phyloP scores from a whole-genome alignment of 2,888 invertebrate genomes.

The Druceiella hillmani region DNA sequence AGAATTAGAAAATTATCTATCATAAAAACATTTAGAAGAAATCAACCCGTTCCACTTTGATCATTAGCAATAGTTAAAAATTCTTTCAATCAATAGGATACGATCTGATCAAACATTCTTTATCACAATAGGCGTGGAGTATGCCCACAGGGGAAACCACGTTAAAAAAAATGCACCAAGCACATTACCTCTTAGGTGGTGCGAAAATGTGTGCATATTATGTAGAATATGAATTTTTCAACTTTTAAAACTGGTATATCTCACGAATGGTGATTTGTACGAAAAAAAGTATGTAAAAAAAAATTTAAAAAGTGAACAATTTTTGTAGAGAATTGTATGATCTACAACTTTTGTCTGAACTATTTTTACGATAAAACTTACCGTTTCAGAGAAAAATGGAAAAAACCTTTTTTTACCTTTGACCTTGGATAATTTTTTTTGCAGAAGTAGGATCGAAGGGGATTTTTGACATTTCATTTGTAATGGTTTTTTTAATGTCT shows the following conservation, averaged over 20 bases:
- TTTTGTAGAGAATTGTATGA: slow-evolving; percentile 18
- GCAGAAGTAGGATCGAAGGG: slow-evolving; percentile 5
- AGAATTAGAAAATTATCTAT: slow-evolving; percentile 2
- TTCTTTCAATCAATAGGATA: slow-evolving; percentile 8
- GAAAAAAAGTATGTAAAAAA: slow-evolving; percentile 15
- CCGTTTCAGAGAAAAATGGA: slow-evolving; percentile 18
- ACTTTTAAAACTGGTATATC: slow-evolving; percentile 16
- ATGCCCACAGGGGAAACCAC: slow-evolving; percentile 12
- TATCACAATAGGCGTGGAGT: slow-evolving; percentile 11
- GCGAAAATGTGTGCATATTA: slow-evolving; percentile 18
- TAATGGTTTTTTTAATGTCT: slow-evolving; percentile 4
- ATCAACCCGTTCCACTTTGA: slow-evolving; percentile 9
- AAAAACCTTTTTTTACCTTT: slow-evolving; percentile 17
- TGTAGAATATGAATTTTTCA: slow-evolving; percentile 14
- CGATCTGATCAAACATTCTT: slow-evolving; percentile 9
- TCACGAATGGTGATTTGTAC: slow-evolving; percentile 15
- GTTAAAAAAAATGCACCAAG: slow-evolving; percentile 14
- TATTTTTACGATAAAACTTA: slow-evolving; percentile 19
- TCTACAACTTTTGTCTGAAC: slow-evolving; percentile 16
- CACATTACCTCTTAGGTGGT: slow-evolving; percentile 9
- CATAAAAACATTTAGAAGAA: no score
- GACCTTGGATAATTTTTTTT: slow-evolving; percentile 6
- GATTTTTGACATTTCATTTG: slow-evolving; percentile 5
- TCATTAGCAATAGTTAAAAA: slow-evolving; percentile 11
- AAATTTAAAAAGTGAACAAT: no score